These are phyloP conservation scores for Busseola fusca DNA, from an alignment of 2,888 invertebrate genomes.

Conservation along the genomic window DNA sequence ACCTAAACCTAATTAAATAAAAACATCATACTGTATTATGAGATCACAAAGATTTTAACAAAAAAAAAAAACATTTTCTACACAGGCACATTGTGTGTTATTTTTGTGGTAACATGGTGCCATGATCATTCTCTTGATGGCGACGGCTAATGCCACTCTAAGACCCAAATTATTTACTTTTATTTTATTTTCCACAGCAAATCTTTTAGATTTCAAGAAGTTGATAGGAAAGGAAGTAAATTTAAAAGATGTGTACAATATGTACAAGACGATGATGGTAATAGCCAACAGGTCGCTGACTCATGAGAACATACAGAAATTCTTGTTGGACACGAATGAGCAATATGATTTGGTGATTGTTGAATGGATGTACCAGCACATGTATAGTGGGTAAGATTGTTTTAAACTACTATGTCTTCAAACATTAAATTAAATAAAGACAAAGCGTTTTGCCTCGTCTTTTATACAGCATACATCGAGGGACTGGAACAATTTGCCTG, in stretches of 20 bases:
- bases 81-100: not conserved
- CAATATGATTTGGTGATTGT: constrained; percentile 70
- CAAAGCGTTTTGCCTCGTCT: too few relatives aligned
- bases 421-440: too few relatives aligned
- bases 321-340: constrained; percentile 66
- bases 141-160: too few relatives aligned
- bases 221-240: constrained; percentile 54
- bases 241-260: constrained; percentile 35
- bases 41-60: not conserved
- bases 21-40: not conserved
- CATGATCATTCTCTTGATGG: too few relatives aligned
- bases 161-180: too few relatives aligned
- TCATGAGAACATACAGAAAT: constrained; percentile 61
- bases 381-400: constrained; percentile 68
- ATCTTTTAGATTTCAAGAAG: constrained; percentile 48
- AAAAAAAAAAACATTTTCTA: not conserved
- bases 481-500: too few relatives aligned
- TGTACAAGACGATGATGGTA: constrained; percentile 39
- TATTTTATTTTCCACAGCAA: constrained; percentile 25
- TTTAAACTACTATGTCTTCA: not conserved
- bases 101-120: not conserved
- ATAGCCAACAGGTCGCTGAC: constrained; percentile 47
- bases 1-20: not conserved
- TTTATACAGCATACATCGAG: too few relatives aligned
- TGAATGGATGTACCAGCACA: constrained; percentile 73